Percentiles rank a stretch among this genome's conserved stretches.
Evolutionary conservation across 2,888 invertebrate genomes (phyloP).

Genomic region (Catocala fraxini): DNA sequence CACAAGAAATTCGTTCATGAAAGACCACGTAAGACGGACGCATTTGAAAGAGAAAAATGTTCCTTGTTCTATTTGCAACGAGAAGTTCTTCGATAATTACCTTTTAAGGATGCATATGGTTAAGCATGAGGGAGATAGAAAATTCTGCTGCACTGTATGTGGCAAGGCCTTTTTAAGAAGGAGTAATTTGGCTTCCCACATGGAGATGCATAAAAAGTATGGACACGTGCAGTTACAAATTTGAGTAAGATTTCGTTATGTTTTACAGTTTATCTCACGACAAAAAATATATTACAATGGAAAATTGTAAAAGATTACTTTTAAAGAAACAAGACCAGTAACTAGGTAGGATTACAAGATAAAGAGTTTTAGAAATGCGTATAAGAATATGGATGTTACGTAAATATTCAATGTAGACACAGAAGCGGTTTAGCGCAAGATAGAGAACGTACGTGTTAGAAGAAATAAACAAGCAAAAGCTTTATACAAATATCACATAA

Average conservation of each 20-base stretch:
- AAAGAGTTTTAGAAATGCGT: no score
- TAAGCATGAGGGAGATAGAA: constrained; percentile 85
- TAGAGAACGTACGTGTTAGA: no score
- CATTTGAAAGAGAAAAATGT: constrained; percentile 82
- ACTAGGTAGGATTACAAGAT: no score
- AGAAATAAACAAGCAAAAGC: no score
- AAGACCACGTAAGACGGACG: constrained; percentile 76
- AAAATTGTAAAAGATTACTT: no score
- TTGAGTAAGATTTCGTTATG: constrained; percentile 5
- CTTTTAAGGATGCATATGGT: constrained; percentile 81
- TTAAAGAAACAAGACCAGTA: no score
- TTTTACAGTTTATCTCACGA: no score
- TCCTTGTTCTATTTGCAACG: constrained; percentile 74
- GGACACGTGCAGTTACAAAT: constrained; percentile 60
- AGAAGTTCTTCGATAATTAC: constrained; percentile 79
- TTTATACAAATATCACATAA: no score
- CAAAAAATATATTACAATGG: no score
- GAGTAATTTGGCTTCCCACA: constrained; percentile 88
- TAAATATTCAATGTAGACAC: no score
- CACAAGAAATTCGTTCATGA: constrained; percentile 81
- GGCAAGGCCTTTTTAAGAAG: constrained; percentile 87
- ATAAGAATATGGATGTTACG: no score
- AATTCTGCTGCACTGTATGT: constrained; percentile 87
- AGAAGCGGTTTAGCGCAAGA: no score
- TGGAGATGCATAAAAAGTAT: constrained; percentile 82